phyloP scores from a whole-genome alignment of 2,797 vertebrate genomes.

The Telmatherina bonti region DNA sequence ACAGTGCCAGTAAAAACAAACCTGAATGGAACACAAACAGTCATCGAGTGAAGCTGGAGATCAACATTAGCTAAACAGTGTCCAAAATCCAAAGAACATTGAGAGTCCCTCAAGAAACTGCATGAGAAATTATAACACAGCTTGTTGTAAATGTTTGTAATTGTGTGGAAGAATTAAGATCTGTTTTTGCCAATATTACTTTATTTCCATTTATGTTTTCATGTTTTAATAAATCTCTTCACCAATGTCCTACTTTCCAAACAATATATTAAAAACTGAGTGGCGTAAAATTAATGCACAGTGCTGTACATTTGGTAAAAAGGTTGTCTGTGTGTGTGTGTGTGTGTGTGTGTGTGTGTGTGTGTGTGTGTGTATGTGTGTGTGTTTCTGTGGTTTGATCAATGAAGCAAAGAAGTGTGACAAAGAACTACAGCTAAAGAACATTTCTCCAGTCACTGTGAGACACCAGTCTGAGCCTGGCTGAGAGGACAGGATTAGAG shows the following conservation, averaged over 20 bases:
- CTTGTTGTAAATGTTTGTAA: too few species aligned
- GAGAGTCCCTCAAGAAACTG: too few species aligned
- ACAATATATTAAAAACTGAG: too few species aligned
- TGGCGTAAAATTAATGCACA: conserved; percentile 7
- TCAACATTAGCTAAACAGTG: too few species aligned
- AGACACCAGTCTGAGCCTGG: conserved; percentile 9
- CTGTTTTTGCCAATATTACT: not conserved
- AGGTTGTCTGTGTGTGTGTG: not conserved
- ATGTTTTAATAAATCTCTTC: not conserved
- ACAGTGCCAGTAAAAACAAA: too few species aligned
- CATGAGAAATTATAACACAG: too few species aligned
- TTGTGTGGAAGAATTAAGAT: not conserved
- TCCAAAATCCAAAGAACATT: too few species aligned
- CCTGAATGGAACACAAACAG: too few species aligned
- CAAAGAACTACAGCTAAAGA: conserved; percentile 17
- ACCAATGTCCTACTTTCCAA: too few species aligned
- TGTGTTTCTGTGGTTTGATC: conserved; percentile 11
- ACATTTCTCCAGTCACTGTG: conserved; percentile 12
- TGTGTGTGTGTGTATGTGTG: not conserved
- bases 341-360: not conserved
- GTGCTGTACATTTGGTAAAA: conserved; percentile 3
- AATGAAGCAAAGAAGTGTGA: conserved; percentile 31
- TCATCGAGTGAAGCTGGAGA: too few species aligned
- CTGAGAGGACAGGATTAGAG: conserved; percentile 3
- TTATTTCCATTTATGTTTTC: not conserved